These are phyloP conservation scores for Idaea dimidiata DNA, from an alignment of 2,888 invertebrate species.

Conservation along the genomic window DNA sequence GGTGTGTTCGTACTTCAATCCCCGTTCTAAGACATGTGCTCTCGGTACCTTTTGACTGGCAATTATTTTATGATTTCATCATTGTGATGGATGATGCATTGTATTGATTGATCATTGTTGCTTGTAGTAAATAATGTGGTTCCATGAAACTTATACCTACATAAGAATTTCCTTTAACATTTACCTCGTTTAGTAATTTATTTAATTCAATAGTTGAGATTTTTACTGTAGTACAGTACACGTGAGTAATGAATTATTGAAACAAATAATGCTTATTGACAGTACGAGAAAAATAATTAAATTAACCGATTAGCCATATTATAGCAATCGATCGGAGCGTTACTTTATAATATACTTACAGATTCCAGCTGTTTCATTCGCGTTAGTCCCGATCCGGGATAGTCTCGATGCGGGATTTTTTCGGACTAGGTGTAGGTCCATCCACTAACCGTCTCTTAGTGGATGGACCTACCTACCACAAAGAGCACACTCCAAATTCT, in stretches of 20 bases:
- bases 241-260: background rate
- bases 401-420: too few species aligned
- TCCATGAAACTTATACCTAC: background rate
- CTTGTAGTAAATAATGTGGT: constrained; percentile 9
- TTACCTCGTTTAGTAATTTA: constrained; percentile 11
- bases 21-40: background rate
- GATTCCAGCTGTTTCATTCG: too few species aligned
- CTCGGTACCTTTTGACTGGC: background rate
- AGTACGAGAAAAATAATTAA: background rate
- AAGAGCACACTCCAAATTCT: too few species aligned
- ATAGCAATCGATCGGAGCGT: too few species aligned
- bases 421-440: too few species aligned
- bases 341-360: too few species aligned
- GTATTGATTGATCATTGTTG: background rate
- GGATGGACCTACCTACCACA: too few species aligned
- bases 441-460: too few species aligned
- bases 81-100: background rate
- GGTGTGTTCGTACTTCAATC: background rate
- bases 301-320: too few species aligned
- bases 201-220: constrained; percentile 4
- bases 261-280: background rate
- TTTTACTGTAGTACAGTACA: background rate
- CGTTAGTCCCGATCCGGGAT: too few species aligned
- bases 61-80: background rate
- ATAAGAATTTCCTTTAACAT: background rate